phyloP scores from a whole-genome alignment of 2,797 vertebrate species.

The Falco peregrinus region DNA sequence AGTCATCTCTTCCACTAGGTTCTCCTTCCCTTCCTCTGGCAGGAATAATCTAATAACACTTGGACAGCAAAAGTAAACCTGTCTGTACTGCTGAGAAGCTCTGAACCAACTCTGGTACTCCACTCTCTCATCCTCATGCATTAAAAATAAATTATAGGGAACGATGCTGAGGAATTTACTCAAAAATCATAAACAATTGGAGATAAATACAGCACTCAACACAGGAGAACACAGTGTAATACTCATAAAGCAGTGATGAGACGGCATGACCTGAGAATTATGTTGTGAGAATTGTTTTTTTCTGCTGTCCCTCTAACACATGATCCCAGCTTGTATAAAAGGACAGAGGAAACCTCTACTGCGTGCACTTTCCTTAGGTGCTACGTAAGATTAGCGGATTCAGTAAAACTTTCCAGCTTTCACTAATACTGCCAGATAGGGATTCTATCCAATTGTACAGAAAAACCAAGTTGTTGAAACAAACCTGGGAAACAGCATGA shows the following conservation, averaged over 20 bases:
- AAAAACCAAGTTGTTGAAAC: background rate
- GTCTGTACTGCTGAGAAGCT: background rate
- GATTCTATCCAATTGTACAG: background rate
- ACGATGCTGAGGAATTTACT: background rate
- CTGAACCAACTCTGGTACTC: background rate
- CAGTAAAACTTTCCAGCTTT: background rate
- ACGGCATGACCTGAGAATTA: background rate
- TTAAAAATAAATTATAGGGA: background rate
- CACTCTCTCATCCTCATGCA: background rate
- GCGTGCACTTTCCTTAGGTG: background rate
- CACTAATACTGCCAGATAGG: background rate
- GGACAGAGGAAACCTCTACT: background rate
- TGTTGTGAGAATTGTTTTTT: background rate
- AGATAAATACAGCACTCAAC: background rate
- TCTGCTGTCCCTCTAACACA: background rate
- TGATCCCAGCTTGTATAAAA: background rate
- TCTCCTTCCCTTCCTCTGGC: background rate
- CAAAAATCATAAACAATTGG: background rate
- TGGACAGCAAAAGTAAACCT: background rate
- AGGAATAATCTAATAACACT: background rate
- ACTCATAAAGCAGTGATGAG: background rate
- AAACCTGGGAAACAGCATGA: background rate
- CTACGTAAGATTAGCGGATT: background rate
- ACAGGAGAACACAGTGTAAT: background rate
- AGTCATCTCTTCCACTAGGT: background rate